Base-by-base conservation (phyloP, 2,797 vertebrate genomes). In the Hafferia zeledoni region DNA sequence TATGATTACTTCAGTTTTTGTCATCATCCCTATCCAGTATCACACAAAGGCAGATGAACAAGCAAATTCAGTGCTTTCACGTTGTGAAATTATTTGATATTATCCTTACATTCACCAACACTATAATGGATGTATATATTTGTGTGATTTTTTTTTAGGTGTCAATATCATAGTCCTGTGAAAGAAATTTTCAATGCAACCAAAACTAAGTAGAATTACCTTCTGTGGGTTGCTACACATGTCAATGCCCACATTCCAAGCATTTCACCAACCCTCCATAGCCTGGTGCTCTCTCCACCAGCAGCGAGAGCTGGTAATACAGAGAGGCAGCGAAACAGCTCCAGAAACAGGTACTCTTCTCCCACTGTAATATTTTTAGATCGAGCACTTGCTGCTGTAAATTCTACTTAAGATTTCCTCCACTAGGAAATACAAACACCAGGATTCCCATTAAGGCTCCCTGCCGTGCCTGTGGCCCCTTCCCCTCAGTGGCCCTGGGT, bases 381-480 rank as follows among this genome's bases (percentile, higher is more conserved):
- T 52, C 17, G 17, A 86, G 41, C 39, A 39, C 28, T 30, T 61
- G 65, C 72, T 86, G 44, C 49, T 70, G 18, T 80, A 70, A 79
- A 57, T 50, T 57, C 57, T 23, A 43, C 37, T 49, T 25, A 57
- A 64, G 80, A 50, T 31, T 64, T 68, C 61, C 37, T 78, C 46
- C 39, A 37, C 27, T 37, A 67, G 69, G 20, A 47, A 86, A 25
- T 20, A 35, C 13, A 47, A 86, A 67, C 25, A 44, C 6, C n/a
- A 33, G n/a, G 39, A 35, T 85, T 13, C 20, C 13, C 4, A 4
- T 17, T 56, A 33, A 20, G 7, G 4, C 13, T 72, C 22, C 35
- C 35, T 74, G 43, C 28, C 24, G 9, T 13, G 35, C 39, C 39
- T 6, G 1, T 0, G 2, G 35, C 17, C 37, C 9, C 1, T 31